These are phyloP conservation scores for Acanthosepion pharaonis DNA, from an alignment of 2,888 invertebrate genomes.

Conservation along the genomic window DNA sequence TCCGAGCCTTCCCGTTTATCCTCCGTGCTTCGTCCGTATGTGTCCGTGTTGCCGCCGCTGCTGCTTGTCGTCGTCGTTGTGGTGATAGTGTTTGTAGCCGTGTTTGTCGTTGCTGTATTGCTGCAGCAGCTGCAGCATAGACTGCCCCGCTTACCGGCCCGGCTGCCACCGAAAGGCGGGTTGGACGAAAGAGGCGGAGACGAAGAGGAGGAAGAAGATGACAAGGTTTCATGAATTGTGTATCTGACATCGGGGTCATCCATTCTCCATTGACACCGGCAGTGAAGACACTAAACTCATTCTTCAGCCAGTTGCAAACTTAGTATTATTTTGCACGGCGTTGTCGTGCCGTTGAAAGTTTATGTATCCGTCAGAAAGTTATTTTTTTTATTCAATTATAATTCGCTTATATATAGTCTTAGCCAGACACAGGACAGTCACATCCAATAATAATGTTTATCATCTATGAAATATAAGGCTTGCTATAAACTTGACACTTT, in stretches of 20 bases:
- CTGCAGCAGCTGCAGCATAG: conserved; percentile 1
- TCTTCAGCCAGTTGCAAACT: conserved; percentile 1
- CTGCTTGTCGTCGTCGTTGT: neutral
- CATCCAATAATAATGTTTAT: too few relatives aligned
- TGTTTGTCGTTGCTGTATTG: neutral
- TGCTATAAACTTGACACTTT: too few relatives aligned
- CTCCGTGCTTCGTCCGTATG: neutral
- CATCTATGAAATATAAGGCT: too few relatives aligned
- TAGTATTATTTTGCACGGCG: neutral
- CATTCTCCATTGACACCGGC: conserved; percentile 41
- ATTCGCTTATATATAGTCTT: too few relatives aligned
- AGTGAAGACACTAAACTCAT: conserved; percentile 6
- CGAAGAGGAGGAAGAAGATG: conserved; percentile 11
- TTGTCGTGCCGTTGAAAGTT: neutral
- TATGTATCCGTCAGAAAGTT: too few relatives aligned
- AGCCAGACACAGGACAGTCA: too few relatives aligned
- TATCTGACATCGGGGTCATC: conserved; percentile 44
- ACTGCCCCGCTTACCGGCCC: neutral
- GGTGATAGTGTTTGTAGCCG: neutral
- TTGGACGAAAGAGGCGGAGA: neutral
- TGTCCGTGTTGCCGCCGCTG: conserved; percentile 11
- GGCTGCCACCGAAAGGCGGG: conserved; percentile 33
- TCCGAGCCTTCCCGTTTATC: neutral
- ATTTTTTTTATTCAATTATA: too few relatives aligned
- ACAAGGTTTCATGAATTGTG: neutral